Base-by-base conservation (phyloP, 2,113 vertebrate genomes). In the Grammomys dolichurus region DNA sequence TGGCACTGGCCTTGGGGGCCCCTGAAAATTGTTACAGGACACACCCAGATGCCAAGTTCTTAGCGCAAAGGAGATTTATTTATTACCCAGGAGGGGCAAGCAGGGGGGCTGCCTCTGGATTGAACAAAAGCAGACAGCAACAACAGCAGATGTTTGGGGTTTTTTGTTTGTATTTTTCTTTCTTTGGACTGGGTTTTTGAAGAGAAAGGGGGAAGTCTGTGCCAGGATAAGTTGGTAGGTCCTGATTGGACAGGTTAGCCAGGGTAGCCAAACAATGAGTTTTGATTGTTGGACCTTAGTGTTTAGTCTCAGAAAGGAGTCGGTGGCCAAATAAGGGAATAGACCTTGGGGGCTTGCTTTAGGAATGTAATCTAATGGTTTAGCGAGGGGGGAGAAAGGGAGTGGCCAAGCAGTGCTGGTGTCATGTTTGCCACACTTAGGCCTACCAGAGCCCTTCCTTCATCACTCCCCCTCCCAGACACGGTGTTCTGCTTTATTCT, bases 291-390 rank as follows among this genome's bases (percentile, higher is more conserved):
- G 56, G 56, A 60, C 12, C 56, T 82, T 82, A 40, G 22, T 60
- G 81, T 84, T 63, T 84, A 84, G 81, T 84, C n/a, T 84, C 81
- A 63, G 56, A 40, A 84, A 63, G n/a, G n/a, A 63, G n/a, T 43
- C 81, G 10, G 56, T 3, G n/a, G n/a, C n/a, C 56, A 63, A 63
- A 63, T 84, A 84, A 84, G n/a, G 81, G 81, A 63, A 17, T 84
- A 43, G 81, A 10, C 81, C 20, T 84, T 43, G 81, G 56, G n/a
- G 81, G 56, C 56, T 63, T 28, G n/a, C 81, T 63, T 63, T 63
- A 60, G 56, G 81, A 28, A 26, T 84, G 14, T 16, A 8, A 60
- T 82, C 56, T 40, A 40, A 60, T 3, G 1, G 80, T 63, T 60
- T 12, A 40, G 5, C 22, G 20, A 82, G 56, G 7, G 7, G 36